A percentile compares a stretch with the other conserved stretches of the same genome.
phyloP scores from a whole-genome alignment of 2,888 invertebrate genomes.

The Macroteleia sp. region DNA sequence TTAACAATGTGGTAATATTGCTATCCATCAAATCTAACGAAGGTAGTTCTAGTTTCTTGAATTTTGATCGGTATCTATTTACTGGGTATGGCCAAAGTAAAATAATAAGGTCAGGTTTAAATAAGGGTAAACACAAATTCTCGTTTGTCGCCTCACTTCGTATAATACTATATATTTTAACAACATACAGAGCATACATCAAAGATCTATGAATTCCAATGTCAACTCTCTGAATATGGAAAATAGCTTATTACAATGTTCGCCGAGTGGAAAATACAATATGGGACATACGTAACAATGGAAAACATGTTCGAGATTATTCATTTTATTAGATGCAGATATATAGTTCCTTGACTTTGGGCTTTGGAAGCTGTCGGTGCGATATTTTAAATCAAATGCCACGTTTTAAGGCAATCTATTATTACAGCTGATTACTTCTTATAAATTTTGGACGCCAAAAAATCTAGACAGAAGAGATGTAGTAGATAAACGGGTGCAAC shows the following conservation, averaged over 20 bases:
- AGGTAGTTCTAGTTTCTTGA: too few relatives aligned
- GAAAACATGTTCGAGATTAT: slow-evolving; percentile 42
- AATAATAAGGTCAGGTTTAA: slow-evolving; percentile 19
- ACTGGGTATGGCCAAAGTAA: too few relatives aligned
- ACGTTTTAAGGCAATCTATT: slow-evolving; percentile 15
- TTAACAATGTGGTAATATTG: too few relatives aligned
- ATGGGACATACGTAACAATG: slow-evolving; percentile 53
- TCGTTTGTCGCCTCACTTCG: slow-evolving; percentile 44
- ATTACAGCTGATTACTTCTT: slow-evolving; percentile 8
- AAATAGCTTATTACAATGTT: slow-evolving; percentile 78
- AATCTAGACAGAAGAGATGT: too few relatives aligned
- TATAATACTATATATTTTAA: slow-evolving; percentile 76
- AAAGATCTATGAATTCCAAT: slow-evolving; percentile 77
- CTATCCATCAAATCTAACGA: too few relatives aligned
- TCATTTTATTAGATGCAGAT: slow-evolving; percentile 7
- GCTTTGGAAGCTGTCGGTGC: neutral
- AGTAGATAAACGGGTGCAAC: too few relatives aligned
- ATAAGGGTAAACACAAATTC: slow-evolving; percentile 12
- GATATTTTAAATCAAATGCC: slow-evolving; percentile 9
- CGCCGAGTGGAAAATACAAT: slow-evolving; percentile 78
- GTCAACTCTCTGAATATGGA: slow-evolving; percentile 75
- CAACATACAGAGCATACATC: slow-evolving; percentile 81
- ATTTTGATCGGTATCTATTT: too few relatives aligned
- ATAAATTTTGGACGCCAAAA: neutral
- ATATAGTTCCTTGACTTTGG: slow-evolving; percentile 44